Evolutionary conservation across 1,140 invertebrate species (phyloP).

Genomic region (Archegozetes longisetosus): DNA sequence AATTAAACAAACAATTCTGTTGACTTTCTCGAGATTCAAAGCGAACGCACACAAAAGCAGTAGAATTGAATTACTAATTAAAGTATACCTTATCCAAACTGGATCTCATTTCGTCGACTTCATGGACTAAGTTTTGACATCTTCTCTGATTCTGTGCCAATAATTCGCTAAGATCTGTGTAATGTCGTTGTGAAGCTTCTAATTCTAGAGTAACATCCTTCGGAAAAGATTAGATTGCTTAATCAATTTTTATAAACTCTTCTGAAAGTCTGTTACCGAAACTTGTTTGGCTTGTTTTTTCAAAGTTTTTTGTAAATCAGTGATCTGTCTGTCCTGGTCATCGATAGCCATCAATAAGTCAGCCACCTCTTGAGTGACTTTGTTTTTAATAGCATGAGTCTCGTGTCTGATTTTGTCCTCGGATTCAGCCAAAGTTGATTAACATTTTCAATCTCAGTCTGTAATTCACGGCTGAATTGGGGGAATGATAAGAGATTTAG

Average conservation of each 20-base stretch:
- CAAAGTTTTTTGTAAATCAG: constrained; percentile 16
- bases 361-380: constrained; percentile 12
- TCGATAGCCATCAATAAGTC: constrained; percentile 16
- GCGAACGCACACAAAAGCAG: too few relatives aligned
- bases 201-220: constrained; percentile 13
- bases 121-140: constrained; percentile 66
- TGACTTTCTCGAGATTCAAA: too few relatives aligned
- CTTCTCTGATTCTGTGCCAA: constrained; percentile 70
- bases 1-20: too few relatives aligned
- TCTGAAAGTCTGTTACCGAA: too few relatives aligned
- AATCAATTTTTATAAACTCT: background rate
- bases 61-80: too few relatives aligned
- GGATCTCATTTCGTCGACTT: constrained; percentile 79
- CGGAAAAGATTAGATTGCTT: background rate
- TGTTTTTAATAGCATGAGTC: constrained; percentile 10
- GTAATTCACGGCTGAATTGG: constrained; percentile 13
- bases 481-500: too few relatives aligned
- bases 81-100: constrained; percentile 50
- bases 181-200: constrained; percentile 11
- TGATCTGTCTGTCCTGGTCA: constrained; percentile 7
- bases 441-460: constrained; percentile 14
- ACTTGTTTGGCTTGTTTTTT: constrained; percentile 17
- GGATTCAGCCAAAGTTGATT: constrained; percentile 8
- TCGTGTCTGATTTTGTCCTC: constrained; percentile 13
- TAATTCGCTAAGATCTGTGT: background rate